Percentiles rank a stretch among this genome's conserved stretches.
Evolutionary conservation across 2,113 vertebrate genomes (phyloP).

Genomic region (Scophthalmus maximus): DNA sequence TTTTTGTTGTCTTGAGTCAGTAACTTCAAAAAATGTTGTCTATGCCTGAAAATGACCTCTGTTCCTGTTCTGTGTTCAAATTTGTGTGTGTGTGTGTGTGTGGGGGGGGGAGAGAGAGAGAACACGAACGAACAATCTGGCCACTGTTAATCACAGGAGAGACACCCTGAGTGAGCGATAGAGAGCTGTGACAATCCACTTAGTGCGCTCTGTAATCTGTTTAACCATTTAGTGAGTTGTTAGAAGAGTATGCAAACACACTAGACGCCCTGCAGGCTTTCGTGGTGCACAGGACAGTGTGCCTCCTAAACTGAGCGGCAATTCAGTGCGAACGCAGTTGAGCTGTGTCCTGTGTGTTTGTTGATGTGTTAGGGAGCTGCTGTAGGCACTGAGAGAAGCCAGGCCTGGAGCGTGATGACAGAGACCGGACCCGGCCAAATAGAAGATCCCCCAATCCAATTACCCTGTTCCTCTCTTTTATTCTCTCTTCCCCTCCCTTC

Average conservation of each 20-base stretch:
- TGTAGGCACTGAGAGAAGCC: slow-evolving; percentile 74
- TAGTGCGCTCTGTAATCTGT: slow-evolving; percentile 99
- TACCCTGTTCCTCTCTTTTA: slow-evolving; percentile 75
- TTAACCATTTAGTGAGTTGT: slow-evolving; percentile 94
- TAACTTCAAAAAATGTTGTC: neutral
- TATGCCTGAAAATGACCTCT: slow-evolving; percentile 32
- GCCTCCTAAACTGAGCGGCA: slow-evolving; percentile 41
- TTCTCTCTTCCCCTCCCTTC: slow-evolving; percentile 28
- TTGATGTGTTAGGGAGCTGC: slow-evolving; percentile 71
- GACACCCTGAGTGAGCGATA: slow-evolving; percentile 90
- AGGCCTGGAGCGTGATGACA: slow-evolving; percentile 84
- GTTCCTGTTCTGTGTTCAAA: slow-evolving; percentile 14
- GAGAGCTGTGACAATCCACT: slow-evolving; percentile 99
- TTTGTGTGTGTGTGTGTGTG: slow-evolving; percentile 7
- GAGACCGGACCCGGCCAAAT: slow-evolving; percentile 82
- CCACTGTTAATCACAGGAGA: slow-evolving; percentile 91
- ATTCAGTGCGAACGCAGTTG: slow-evolving; percentile 49
- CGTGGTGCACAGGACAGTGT: slow-evolving; percentile 44
- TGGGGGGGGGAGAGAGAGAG: slow-evolving; percentile 38
- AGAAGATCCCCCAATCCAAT: slow-evolving; percentile 85
- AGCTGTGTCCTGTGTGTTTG: slow-evolving; percentile 45
- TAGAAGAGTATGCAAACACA: slow-evolving; percentile 86
- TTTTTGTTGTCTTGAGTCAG: slow-evolving; percentile 11
- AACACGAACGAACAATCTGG: slow-evolving; percentile 79
- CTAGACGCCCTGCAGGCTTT: slow-evolving; percentile 39